Percentiles rank a stretch among this genome's conserved stretches.
phyloP scores from a whole-genome alignment of 2,888 invertebrate species.

The Rhingia rostrata region DNA sequence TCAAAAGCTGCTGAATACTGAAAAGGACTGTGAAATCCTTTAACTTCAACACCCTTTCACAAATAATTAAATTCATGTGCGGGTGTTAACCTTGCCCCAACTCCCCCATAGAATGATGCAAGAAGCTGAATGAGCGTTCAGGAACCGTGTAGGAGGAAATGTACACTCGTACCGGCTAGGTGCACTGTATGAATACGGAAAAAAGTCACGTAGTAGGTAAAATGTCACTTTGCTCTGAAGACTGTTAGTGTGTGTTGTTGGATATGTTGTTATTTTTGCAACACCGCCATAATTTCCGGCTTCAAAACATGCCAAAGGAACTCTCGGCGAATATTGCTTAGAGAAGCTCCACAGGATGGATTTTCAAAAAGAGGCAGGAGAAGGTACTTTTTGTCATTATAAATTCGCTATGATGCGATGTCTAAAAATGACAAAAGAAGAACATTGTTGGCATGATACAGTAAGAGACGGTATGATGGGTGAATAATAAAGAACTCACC shows the following conservation, averaged over 20 bases:
- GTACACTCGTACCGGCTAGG: constrained; percentile 44
- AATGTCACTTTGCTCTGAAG: constrained; percentile 48
- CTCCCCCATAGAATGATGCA: constrained; percentile 8
- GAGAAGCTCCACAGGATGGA: constrained; percentile 30
- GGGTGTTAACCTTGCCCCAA: constrained; percentile 28
- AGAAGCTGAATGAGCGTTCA: constrained; percentile 59
- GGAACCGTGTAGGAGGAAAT: constrained; percentile 40
- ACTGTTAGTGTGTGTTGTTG: constrained; percentile 39
- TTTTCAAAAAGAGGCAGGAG: constrained; percentile 1
- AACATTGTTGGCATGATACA: constrained; percentile 19
- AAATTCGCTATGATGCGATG: constrained; percentile 60
- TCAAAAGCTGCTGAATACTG: constrained; percentile 1
- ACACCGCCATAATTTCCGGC: constrained; percentile 58
- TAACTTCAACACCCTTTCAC: constrained; percentile 55
- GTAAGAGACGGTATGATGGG: constrained; percentile 23
- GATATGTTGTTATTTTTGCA: constrained; percentile 56
- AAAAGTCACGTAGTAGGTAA: constrained; percentile 54
- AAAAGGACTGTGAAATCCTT: constrained; percentile 28
- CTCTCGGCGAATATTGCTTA: constrained; percentile 7
- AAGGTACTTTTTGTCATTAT: constrained; percentile 41
- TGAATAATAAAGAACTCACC: constrained; percentile 32
- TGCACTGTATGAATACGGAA: constrained; percentile 59
- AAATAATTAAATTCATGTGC: constrained; percentile 60
- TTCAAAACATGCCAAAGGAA: constrained; percentile 50
- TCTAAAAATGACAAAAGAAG: constrained; percentile 54